Evolutionary conservation across 2,113 vertebrate species (phyloP).

Genomic region (Haplochromis burtoni): DNA sequence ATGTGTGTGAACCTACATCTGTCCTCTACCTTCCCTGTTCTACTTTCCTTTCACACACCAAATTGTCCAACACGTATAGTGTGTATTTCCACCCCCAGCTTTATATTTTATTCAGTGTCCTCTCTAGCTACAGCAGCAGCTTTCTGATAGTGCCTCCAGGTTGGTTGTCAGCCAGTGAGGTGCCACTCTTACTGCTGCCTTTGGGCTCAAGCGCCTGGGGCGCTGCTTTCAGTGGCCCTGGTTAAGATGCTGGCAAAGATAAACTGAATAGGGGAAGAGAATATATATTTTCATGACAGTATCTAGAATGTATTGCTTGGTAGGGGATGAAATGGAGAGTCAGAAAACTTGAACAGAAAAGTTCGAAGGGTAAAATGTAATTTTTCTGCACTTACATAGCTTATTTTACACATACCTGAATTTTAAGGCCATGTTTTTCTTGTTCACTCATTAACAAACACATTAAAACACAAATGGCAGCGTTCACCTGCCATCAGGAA

Average conservation of each 20-base stretch:
- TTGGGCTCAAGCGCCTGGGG: neutral
- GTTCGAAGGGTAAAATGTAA: neutral
- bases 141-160: conserved; percentile 22
- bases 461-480: neutral
- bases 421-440: neutral
- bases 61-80: neutral
- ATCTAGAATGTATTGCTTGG: neutral
- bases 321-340: neutral
- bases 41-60: conserved; percentile 5
- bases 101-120: conserved; percentile 51
- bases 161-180: conserved; percentile 42
- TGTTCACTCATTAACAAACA: neutral
- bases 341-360: neutral
- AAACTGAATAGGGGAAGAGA: conserved; percentile 5
- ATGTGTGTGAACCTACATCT: conserved; percentile 12
- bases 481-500: neutral
- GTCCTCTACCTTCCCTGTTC: neutral
- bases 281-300: conserved; percentile 27
- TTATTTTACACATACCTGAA: neutral
- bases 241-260: conserved; percentile 35
- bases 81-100: conserved; percentile 1
- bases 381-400: neutral
- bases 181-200: conserved; percentile 16
- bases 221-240: conserved; percentile 19
- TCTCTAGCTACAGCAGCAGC: conserved; percentile 14